Percentiles rank a stretch among this genome's conserved stretches.
Evolutionary conservation across 2,113 vertebrate species (phyloP).

Genomic region (Okapia johnstoni): DNA sequence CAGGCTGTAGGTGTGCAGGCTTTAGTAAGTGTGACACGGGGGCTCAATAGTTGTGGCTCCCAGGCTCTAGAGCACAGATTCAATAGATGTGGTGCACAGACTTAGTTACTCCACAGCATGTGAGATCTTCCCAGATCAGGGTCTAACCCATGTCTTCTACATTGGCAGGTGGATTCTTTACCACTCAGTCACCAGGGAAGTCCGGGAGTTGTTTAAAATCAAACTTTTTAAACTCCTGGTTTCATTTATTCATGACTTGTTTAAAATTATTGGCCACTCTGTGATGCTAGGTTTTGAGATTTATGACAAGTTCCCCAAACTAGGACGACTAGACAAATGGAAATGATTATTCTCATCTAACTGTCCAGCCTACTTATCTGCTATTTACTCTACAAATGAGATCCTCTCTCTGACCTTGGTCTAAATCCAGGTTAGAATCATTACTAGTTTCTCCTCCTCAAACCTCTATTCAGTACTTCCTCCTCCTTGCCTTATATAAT

Average conservation of each 20-base stretch:
- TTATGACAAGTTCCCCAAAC: background rate
- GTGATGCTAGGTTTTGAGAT: background rate
- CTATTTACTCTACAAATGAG: accelerated
- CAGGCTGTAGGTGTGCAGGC: background rate
- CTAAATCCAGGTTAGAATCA: background rate
- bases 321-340: background rate
- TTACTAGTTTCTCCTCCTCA: background rate
- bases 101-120: background rate
- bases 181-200: background rate
- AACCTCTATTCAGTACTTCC: background rate
- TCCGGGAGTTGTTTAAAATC: background rate
- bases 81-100: background rate
- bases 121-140: background rate
- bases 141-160: background rate
- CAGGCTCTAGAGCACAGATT: background rate
- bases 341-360: background rate
- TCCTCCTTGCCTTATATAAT: background rate
- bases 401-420: background rate
- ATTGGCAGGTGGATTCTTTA: background rate
- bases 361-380: background rate
- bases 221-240: background rate
- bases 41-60: background rate
- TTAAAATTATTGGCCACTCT: background rate
- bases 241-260: background rate
- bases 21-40: background rate